Evolutionary conservation across 2,113 vertebrate species (phyloP), one percentile per base, ranked within the genome.

Genomic region (Elephantulus edwardii): DNA sequence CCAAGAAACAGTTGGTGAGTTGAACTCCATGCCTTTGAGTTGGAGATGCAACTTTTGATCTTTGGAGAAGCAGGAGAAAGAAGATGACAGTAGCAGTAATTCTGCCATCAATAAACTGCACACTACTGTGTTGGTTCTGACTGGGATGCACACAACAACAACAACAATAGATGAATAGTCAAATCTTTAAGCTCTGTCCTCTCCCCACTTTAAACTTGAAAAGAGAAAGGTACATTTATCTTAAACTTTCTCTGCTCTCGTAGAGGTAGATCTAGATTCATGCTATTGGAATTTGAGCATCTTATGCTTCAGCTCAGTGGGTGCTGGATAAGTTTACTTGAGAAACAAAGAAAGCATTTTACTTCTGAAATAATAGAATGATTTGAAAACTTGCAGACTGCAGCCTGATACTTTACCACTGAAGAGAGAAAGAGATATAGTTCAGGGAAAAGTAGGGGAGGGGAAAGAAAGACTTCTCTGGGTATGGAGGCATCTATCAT

Each of bases 291-390:
- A 91, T 94, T 79, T 93, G 71, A 1, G 2, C 77, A 91, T 88
- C 54, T 19, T 71, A 88, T 50, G 54, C 74, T 54, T 85, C 28
- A 77, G 35, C n/a, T 92, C 75, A 86, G 85, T 58, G 83, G 84
- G 68, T 62, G 62, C 60, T 88, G 54, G 64, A 70, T 94, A 88
- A 68, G 17, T 90, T 96, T 95, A 74, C 95, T 74, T 70, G 54
- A 75, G 44, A 91, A 94, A 96, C 96, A 96, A 96, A 96, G 93
- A 50, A 77, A 83, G 88, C 76, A 86, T 96, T 96, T 95, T 90
- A 86, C 72, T 88, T 80, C 17, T 76, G 83, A 38, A 86, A 40
- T 86, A 85, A 88, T 86, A 86, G 17, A 83, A 86, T 78, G 80
- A 56, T 83, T 95, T 91, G 89, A 48, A 91, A 83, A 74, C 58